Conservation (phyloP, 1,140 invertebrate genomes). For the Batillaria attramentaria region DNA sequence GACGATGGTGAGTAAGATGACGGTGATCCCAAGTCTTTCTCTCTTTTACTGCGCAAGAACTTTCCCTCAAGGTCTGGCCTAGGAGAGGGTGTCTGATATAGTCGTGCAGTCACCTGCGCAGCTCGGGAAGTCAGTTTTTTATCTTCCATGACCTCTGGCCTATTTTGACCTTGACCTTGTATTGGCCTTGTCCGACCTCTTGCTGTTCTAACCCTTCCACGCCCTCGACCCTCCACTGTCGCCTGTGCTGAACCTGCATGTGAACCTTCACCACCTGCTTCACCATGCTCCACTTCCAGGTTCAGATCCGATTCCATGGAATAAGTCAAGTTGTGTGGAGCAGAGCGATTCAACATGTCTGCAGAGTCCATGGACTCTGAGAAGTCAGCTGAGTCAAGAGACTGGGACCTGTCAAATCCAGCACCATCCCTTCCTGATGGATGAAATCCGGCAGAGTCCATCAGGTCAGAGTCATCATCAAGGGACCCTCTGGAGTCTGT, state of each 20-base stretch:
- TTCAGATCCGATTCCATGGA: not conserved
- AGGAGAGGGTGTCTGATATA: slow-evolving; percentile 54
- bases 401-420: not conserved
- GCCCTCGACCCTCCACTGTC: slow-evolving; percentile 25
- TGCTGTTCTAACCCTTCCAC: slow-evolving; percentile 11
- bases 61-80: slow-evolving; percentile 35
- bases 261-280: too few relatives aligned
- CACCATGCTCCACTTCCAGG: not conserved
- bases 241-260: too few relatives aligned
- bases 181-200: slow-evolving; percentile 10
- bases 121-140: slow-evolving; percentile 49
- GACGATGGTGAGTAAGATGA: slow-evolving; percentile 20
- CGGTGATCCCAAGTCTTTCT: not conserved
- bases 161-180: slow-evolving; percentile 30
- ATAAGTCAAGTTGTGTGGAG: not conserved
- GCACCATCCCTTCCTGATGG: not conserved
- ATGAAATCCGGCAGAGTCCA: not conserved
- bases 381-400: not conserved
- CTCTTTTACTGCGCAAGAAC: slow-evolving; percentile 36
- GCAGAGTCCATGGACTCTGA: not conserved
- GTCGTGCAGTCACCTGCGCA: slow-evolving; percentile 55
- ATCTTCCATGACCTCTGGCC: slow-evolving; percentile 26
- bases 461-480: slow-evolving; percentile 9
- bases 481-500: slow-evolving; percentile 41
- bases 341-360: not conserved